Base-by-base conservation (phyloP, 2,797 vertebrate species). In the Halcyon badia region DNA sequence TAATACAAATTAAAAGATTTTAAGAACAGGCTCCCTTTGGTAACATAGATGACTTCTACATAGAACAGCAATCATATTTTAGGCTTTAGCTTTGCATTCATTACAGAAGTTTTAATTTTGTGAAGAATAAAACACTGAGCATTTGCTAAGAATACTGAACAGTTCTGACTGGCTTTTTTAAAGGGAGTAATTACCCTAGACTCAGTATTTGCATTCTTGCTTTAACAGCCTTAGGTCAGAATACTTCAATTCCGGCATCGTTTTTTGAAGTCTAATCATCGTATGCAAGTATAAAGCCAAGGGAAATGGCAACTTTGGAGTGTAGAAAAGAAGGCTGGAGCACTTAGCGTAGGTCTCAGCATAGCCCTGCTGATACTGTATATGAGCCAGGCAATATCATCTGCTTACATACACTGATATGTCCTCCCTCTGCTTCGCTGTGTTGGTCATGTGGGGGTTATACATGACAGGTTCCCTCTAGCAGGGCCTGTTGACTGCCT, bases 61-160 rank as follows among this genome's bases (percentile, higher is more conserved):
- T 11, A 88, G 61, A 88, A 10, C 14, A 90, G 31, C 31, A 71
- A 88, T n/a, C 30, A 48, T 78, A 78, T 66, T 88, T 95, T 81
- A 77, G 28, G 3, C 30, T 83, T 64, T 41, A 58, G 11, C 58
- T 89, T 91, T 73, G 41, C 18, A 65, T 65, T 33, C 5, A 28
- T 83, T 82, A 60, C 42, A 46, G 80, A 95, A 64, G 71, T 96
- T 89, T 86, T 71, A 71, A 60, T 90, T 92, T 89, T 93, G 21
- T 24, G 51, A 86, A 75, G 13, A 33, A 49, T 78, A 54, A 87
- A 90, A 60, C 54, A 52, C 24, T 72, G 54, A 79, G 48, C 30
- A 3, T 42, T 77, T 85, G 13, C 72, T 95, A 60, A 66, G 52
- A 80, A 83, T 66, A 83, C 21, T 49, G 71, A 62, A 2, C 2